A percentile compares a stretch with the other conserved stretches of the same genome.
Evolutionary conservation across 2,797 vertebrate species (phyloP).

Genomic region (Glyptemys insculpta): DNA sequence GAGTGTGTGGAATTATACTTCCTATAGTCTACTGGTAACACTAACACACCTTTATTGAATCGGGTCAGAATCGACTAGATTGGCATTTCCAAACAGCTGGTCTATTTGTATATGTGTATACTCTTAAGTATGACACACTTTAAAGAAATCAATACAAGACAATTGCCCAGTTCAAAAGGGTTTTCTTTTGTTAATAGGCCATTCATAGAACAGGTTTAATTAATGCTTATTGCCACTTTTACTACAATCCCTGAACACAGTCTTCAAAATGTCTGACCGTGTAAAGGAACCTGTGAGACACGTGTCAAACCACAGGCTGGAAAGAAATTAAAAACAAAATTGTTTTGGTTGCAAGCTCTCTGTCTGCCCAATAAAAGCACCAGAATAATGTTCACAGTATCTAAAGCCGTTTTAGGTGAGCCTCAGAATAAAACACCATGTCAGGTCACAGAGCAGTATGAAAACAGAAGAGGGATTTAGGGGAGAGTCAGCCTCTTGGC

Average conservation of each 20-base stretch:
- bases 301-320: background rate
- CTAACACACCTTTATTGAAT: accelerated
- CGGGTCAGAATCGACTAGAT: background rate
- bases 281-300: background rate
- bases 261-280: constrained; percentile 9
- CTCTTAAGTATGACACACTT: background rate
- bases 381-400: constrained; percentile 65
- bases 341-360: constrained; percentile 59
- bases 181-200: constrained; percentile 18
- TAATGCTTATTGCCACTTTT: background rate
- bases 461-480: constrained; percentile 59
- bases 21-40: accelerated
- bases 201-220: background rate
- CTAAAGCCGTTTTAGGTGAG: constrained; percentile 48
- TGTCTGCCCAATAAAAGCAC: constrained; percentile 71
- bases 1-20: background rate
- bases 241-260: constrained; percentile 33
- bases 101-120: background rate
- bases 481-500: constrained; percentile 12
- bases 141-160: background rate
- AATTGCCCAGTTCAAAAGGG: background rate
- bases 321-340: background rate
- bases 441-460: constrained; percentile 41
- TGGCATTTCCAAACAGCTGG: background rate
- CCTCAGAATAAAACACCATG: constrained; percentile 58